A percentile compares a stretch with the other conserved stretches of the same genome.
phyloP scores from a whole-genome alignment of 2,888 invertebrate genomes.

The Bembecia ichneumoniformis region DNA sequence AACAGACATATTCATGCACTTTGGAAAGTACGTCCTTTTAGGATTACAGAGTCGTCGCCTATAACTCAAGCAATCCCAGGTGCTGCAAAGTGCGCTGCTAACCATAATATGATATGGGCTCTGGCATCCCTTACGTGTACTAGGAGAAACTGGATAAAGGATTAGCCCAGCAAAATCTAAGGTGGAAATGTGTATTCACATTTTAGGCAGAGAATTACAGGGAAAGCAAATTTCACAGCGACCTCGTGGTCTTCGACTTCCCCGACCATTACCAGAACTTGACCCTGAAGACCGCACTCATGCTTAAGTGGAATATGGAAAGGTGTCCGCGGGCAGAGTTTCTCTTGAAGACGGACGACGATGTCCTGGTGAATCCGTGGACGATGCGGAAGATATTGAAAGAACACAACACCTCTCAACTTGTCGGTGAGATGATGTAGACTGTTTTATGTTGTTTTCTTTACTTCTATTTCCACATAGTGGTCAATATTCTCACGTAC shows the following conservation, averaged over 20 bases:
- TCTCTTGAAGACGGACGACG: constrained; percentile 75
- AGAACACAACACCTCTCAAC: constrained; percentile 32
- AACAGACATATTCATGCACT: no score
- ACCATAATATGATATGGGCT: no score
- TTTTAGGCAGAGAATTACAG: constrained; percentile 45
- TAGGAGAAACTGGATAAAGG: no score
- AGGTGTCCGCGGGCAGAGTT: constrained; percentile 67
- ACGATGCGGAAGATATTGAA: constrained; percentile 34
- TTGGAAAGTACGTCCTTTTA: no score
- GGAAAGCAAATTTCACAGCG: constrained; percentile 68
- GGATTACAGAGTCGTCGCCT: no score
- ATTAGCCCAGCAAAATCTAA: no score
- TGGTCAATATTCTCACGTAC: no score
- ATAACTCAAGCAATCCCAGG: no score
- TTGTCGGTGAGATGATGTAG: constrained; percentile 48
- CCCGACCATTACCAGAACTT: constrained; percentile 77
- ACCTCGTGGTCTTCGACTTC: constrained; percentile 75
- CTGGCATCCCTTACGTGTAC: no score
- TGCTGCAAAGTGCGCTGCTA: no score
- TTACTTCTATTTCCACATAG: no score
- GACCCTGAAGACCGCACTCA: constrained; percentile 77
- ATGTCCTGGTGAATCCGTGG: constrained; percentile 74
- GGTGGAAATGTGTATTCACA: not conserved
- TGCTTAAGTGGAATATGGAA: constrained; percentile 72
- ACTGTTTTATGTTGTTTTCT: no score